Percentiles rank a stretch among this genome's conserved stretches.
These are phyloP conservation scores for Lasius fuliginosus DNA, from an alignment of 2,888 invertebrate species.

Conservation along the genomic window DNA sequence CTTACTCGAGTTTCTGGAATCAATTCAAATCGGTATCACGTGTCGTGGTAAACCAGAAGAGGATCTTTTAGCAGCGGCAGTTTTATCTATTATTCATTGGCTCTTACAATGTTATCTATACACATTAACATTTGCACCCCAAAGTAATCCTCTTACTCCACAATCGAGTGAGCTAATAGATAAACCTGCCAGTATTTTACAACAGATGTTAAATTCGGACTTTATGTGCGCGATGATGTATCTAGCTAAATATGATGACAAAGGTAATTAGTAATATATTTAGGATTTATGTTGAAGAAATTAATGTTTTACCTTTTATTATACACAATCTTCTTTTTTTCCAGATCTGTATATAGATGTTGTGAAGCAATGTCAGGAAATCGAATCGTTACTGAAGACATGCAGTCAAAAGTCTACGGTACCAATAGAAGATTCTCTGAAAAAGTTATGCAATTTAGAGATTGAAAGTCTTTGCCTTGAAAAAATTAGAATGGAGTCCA, in stretches of 20 bases:
- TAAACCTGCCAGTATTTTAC: slow-evolving; percentile 90
- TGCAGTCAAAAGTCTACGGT: slow-evolving; percentile 88
- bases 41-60: slow-evolving; percentile 95
- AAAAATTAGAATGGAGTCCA: slow-evolving; percentile 88
- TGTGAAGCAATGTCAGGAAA: slow-evolving; percentile 92
- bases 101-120: slow-evolving; percentile 91
- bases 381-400: slow-evolving; percentile 89
- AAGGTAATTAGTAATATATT: slow-evolving; percentile 86
- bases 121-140: slow-evolving; percentile 84
- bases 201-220: slow-evolving; percentile 90
- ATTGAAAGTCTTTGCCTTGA: slow-evolving; percentile 88
- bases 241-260: slow-evolving; percentile 93
- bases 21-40: slow-evolving; percentile 89
- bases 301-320: not conserved
- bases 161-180: slow-evolving; percentile 90
- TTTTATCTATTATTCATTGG: slow-evolving; percentile 94
- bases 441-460: slow-evolving; percentile 89
- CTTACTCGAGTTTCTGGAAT: slow-evolving; percentile 94
- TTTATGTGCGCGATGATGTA: slow-evolving; percentile 94
- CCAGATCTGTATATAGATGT: slow-evolving; percentile 89
- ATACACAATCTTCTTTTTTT: slow-evolving; percentile 64
- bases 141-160: slow-evolving; percentile 81
- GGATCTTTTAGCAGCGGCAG: slow-evolving; percentile 93
- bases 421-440: slow-evolving; percentile 89
- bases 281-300: not conserved